These are phyloP conservation scores for Parotocinclus haroldoi DNA, from an alignment of 2,797 vertebrate species.

Conservation along the genomic window DNA sequence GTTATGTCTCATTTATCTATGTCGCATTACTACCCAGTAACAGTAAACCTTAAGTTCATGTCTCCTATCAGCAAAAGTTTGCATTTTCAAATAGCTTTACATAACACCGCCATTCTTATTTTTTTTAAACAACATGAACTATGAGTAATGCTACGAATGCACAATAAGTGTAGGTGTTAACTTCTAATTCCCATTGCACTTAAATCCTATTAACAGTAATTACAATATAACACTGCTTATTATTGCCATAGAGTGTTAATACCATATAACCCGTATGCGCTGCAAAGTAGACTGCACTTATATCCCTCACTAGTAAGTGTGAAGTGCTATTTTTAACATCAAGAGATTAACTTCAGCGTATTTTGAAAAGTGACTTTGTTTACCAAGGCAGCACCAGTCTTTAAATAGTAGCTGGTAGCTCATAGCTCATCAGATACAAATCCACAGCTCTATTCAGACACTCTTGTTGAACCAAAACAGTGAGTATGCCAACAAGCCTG, in stretches of 20 bases:
- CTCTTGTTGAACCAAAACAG: constrained; percentile 14
- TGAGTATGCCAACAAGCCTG: constrained; percentile 13
- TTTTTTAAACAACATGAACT: neutral
- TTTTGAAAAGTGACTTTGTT: constrained; percentile 3
- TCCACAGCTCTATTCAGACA: constrained; percentile 28
- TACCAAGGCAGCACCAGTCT: constrained; percentile 7
- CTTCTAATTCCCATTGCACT: too few relatives aligned
- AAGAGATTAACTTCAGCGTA: constrained; percentile 3
- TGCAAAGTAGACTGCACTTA: neutral
- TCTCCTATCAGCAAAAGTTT: constrained; percentile 44
- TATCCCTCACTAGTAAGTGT: neutral
- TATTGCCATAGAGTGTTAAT: too few relatives aligned
- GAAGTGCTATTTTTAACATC: constrained; percentile 17
- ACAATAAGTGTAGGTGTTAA: too few relatives aligned
- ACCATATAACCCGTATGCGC: neutral
- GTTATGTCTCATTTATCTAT: constrained; percentile 46
- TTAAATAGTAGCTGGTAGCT: constrained; percentile 26
- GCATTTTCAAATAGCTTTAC: constrained; percentile 13
- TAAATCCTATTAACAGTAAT: neutral
- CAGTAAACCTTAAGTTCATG: constrained; percentile 45
- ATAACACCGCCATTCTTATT: neutral
- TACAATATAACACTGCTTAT: neutral
- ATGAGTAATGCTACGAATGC: too few relatives aligned
- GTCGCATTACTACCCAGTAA: constrained; percentile 38
- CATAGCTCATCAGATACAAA: constrained; percentile 15